Conservation (phyloP, 2,888 invertebrate genomes). For the Himalopsyche kuldschensis region DNA sequence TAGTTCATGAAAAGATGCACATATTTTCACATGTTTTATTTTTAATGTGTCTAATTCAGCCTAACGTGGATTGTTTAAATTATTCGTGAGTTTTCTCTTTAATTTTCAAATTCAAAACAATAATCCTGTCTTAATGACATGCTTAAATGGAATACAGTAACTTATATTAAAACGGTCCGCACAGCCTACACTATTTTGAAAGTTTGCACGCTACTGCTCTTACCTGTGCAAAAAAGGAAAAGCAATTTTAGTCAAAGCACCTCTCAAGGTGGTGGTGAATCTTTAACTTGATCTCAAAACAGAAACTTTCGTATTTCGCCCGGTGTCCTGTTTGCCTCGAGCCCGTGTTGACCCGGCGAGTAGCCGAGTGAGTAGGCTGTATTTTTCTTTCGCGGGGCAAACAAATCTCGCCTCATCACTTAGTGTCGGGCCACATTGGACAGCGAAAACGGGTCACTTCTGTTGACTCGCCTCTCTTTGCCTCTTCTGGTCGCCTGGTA, state of each 20-base stretch:
- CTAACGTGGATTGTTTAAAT: too few relatives aligned
- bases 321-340: conserved; percentile 17
- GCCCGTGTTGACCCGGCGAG: conserved; percentile 21
- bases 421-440: conserved; percentile 30
- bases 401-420: conserved; percentile 39
- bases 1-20: too few relatives aligned
- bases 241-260: conserved; percentile 5
- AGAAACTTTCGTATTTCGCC: conserved; percentile 35
- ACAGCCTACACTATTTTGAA: too few relatives aligned
- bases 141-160: too few relatives aligned
- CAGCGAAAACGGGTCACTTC: conserved; percentile 28
- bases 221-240: neutral
- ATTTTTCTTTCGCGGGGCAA: conserved; percentile 38
- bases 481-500: conserved; percentile 9
- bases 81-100: too few relatives aligned
- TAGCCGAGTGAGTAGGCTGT: conserved; percentile 23
- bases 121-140: too few relatives aligned
- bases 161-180: too few relatives aligned
- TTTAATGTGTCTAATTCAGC: too few relatives aligned
- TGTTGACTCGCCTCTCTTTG: conserved; percentile 23
- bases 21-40: too few relatives aligned
- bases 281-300: conserved; percentile 35
- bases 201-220: neutral
- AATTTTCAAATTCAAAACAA: too few relatives aligned
- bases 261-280: conserved; percentile 7